Evolutionary conservation across 1,140 invertebrate genomes (phyloP), one percentile per base, ranked within the genome.

Genomic region (Heliconius nattereri): DNA sequence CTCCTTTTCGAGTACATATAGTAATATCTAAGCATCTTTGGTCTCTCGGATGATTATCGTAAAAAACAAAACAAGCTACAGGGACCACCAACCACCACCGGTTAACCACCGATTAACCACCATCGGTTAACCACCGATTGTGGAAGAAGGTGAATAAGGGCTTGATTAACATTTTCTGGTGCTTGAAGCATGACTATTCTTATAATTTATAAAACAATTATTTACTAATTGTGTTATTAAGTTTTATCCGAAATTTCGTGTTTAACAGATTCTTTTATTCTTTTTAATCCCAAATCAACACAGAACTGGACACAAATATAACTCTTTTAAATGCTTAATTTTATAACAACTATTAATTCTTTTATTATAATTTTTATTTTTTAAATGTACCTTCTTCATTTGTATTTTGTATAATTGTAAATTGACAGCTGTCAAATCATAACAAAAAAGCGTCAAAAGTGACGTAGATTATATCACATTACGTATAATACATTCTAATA

Each of bases 41-140:
- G 72, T 89, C 89, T 74, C 76, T 80, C 20, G 91, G 91, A 81
- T 94, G 92, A 16, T 89, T 78, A 80, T 94, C 92, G 72, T 92
- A 91, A 35, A 91, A 88, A 9, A 83, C 85, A 78, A 88, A 94
- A 83, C 91, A 91, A 29, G 74, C 32, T 8, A 81, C 57, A n/a
- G n/a, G n/a, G n/a, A n/a, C n/a, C n/a, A n/a, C n/a, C n/a, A n/a
- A n/a, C n/a, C n/a, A n/a, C n/a, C n/a, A 75, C 81, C 81, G 71
- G n/a, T 78, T 81, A 35, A 72, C 32, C 75, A 82, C 66, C 35
- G 82, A 81, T 32, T 72, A n/a, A n/a, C n/a, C n/a, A n/a, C n/a
- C n/a, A 75, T 82, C 81, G 71, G 71, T 78, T 81, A 35, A 72
- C 32, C 75, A 82, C 66, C 35, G 82, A 81, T 32, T 72, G 26